Conservation (phyloP, 2,888 invertebrate genomes). For the Drosophila cognata region DNA sequence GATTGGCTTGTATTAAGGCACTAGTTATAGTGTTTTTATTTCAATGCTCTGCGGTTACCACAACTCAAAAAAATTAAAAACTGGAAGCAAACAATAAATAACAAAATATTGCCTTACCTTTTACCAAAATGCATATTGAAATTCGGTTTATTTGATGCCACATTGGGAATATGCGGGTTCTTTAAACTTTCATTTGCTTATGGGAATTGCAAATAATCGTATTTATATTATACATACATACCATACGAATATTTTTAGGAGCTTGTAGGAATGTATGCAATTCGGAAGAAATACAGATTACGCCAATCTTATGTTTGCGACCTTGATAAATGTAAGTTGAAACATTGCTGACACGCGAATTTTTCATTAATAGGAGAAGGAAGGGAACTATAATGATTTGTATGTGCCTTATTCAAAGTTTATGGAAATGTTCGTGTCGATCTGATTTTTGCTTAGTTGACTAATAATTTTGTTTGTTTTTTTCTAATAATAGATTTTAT, state of each 20-base stretch:
- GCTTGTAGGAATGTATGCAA: conserved; percentile 1
- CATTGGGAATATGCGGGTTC: conserved; percentile 4
- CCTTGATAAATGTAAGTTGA: conserved; percentile 23
- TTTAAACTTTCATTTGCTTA: conserved; percentile 7
- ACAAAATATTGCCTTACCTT: conserved; percentile 1
- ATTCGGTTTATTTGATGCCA: conserved; percentile 22
- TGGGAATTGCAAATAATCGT: conserved; percentile 11
- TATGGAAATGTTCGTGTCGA: neutral
- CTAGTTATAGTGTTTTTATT: conserved; percentile 28
- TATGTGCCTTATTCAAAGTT: conserved; percentile 4
- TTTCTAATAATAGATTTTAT: neutral
- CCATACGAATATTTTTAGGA: neutral
- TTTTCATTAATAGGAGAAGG: conserved; percentile 6
- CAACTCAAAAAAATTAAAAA: neutral
- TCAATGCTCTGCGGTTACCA: conserved; percentile 15
- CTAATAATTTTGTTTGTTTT: neutral
- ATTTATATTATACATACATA: conserved; percentile 2
- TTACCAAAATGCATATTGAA: conserved; percentile 3
- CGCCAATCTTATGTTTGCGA: conserved; percentile 9
- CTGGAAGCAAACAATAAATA: neutral
- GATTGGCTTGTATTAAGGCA: conserved; percentile 35
- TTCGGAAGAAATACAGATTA: conserved; percentile 25
- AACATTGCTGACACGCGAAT: conserved; percentile 22
- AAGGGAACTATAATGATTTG: neutral
- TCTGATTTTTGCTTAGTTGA: neutral